Evolutionary conservation across 1,140 invertebrate species (phyloP), one percentile per base, ranked within the genome.

Genomic region (Hyphantria cunea): DNA sequence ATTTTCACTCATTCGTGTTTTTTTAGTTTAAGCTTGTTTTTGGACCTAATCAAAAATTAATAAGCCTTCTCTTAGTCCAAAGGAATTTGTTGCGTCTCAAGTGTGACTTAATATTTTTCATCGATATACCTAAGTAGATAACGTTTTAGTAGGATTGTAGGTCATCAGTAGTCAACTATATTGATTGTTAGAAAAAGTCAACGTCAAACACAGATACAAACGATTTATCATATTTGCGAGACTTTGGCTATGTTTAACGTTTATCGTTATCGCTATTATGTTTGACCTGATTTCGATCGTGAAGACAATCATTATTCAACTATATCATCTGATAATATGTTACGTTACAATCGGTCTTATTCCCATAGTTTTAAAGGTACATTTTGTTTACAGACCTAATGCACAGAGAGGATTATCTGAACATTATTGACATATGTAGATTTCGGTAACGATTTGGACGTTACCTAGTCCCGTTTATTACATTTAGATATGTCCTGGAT

Each of bases 281-380:
- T 78, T 78, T 83, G 83, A 86, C 85, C 83, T 66, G 75, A 82
- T 84, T 84, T 76, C 62, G 44, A 78, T 72, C 65, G 71, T 66
- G 66, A 72, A 70, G 73, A 73, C 44, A 49, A 68, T 78, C 64
- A 70, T 74, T 75, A 71, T 69, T 74, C 69, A 80, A 74, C 75
- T 70, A 68, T 78, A 80, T 78, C 55, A 58, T 33, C 25, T 15
- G 77, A 84, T 83, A 82, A 76, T 62, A 48, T 33, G 45, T 53
- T 69, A 59, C 61, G 32, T 11, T 64, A 47, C 53, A 52, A 53
- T 68, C 56, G 69, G 33, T 51, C 66, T 52, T 73, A 63, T 61
- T 37, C 44, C 42, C 45, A 61, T 52, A 33, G 13, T 11, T 34
- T 50, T 80, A 80, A 68, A 67, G 17, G 66, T 51, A 54, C 45